phyloP scores from a whole-genome alignment of 1,140 invertebrate genomes.

The Anastrepha ludens region DNA sequence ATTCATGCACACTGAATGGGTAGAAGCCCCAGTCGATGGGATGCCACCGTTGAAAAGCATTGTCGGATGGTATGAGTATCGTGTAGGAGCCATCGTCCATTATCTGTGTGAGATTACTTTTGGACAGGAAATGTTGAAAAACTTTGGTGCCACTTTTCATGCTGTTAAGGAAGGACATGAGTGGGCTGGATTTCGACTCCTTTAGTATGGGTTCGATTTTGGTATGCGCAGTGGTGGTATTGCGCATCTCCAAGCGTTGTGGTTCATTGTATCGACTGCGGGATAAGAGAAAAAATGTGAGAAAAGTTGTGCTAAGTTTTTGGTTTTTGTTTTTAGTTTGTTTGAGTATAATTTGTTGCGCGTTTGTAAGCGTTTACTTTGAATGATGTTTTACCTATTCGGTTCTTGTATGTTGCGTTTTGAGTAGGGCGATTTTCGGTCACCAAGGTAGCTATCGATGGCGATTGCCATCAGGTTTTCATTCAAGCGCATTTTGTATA shows the following conservation, averaged over 20 bases:
- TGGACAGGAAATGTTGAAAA: slow-evolving; percentile 79
- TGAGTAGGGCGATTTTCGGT: slow-evolving; percentile 72
- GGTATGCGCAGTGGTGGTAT: slow-evolving; percentile 69
- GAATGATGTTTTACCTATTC: slow-evolving; percentile 67
- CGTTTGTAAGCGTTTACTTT: background rate
- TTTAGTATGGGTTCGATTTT: slow-evolving; percentile 73
- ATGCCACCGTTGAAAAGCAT: slow-evolving; percentile 81
- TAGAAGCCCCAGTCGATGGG: slow-evolving; percentile 83
- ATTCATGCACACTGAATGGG: slow-evolving; percentile 80
- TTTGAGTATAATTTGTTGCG: background rate
- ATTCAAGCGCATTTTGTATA: slow-evolving; percentile 71
- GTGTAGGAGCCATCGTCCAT: slow-evolving; percentile 79
- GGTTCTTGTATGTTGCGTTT: slow-evolving; percentile 74
- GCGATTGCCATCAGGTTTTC: slow-evolving; percentile 71
- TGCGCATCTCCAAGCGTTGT: slow-evolving; percentile 71
- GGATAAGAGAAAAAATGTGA: slow-evolving; percentile 29
- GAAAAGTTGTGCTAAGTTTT: slow-evolving; percentile 52
- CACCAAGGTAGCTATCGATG: slow-evolving; percentile 73
- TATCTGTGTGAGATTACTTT: slow-evolving; percentile 78
- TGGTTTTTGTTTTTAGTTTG: background rate
- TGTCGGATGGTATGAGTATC: slow-evolving; percentile 79
- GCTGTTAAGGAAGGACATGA: slow-evolving; percentile 78
- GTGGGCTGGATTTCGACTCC: slow-evolving; percentile 77
- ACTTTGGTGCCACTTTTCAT: slow-evolving; percentile 79
- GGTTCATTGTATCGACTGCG: slow-evolving; percentile 72